Base-by-base conservation (phyloP, 64 coral and sea anemone genomes). In the Montipora cactus region DNA sequence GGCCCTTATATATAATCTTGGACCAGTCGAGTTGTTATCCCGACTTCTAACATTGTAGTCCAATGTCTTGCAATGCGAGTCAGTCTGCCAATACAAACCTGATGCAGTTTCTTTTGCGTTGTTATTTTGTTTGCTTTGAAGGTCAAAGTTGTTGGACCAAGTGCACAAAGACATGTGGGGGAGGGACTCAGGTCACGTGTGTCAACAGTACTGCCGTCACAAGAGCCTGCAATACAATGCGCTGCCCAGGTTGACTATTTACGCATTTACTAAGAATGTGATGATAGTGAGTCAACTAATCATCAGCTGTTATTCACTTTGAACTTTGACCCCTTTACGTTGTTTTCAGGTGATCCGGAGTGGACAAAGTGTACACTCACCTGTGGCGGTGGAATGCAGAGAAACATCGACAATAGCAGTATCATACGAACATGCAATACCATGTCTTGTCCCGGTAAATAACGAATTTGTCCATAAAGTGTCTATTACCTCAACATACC, bases 331-430 rank as follows among this genome's bases (percentile, higher is more conserved):
- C 11, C 1, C 53, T 71, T 4, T 49, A 16, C 37, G 5, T 25
- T 4, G 16, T 9, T 47, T 72, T 4, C 64, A 88, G 92, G 76
- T 11, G 75, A 88, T 72, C 73, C 62, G 6, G 64, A 81, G 22
- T 95, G 93, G 93, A 83, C 87, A 10, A 89, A 95, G 53, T 95
- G 93, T 49, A 86, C 78, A 10, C 67, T 90, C 23, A 77, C 93
- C 25, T 95, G 93, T 49, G 93, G 93, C 7, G 88, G 93, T 25
- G 93, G 93, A 20, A 77, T 83, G 44, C 93, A 95, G 62, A 88
- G 5, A 12, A 89, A 85, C 50, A 15, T 90, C 4, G 78, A 84
- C 18, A 90, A 90, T 58, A 95, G 85, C 51, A 67, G 68, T 20
- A 79, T 53, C 18, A 79, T 89, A 79, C 89, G 88, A 90, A 74